phyloP scores from a whole-genome alignment of 2,113 vertebrate genomes.

The Notiomystis cincta region DNA sequence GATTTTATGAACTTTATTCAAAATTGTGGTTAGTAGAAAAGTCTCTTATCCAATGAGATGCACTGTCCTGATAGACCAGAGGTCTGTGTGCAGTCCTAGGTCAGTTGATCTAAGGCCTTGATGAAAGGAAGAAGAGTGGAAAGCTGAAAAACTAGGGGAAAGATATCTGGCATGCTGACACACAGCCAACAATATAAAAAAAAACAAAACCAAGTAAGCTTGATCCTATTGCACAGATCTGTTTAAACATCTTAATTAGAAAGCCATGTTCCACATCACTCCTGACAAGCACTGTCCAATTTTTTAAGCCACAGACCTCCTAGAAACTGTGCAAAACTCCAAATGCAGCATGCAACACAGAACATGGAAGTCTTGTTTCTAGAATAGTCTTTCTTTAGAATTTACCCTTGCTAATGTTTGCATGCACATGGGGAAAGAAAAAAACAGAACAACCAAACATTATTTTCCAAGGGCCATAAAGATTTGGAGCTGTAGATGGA shows the following conservation, averaged over 20 bases:
- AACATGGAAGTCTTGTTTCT: neutral
- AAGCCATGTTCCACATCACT: neutral
- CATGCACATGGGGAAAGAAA: neutral
- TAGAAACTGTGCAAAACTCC: neutral
- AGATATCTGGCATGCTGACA: neutral
- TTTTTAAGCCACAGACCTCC: neutral
- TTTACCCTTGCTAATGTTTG: neutral
- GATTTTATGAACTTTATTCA: neutral
- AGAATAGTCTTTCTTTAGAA: neutral
- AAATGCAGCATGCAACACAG: neutral
- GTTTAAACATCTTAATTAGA: constrained; percentile 38
- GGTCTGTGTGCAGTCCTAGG: neutral
- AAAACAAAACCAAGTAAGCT: neutral
- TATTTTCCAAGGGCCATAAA: neutral
- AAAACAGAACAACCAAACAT: no score
- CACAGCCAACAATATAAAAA: neutral
- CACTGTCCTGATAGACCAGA: neutral
- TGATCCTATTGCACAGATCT: neutral
- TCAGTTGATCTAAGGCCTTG: neutral
- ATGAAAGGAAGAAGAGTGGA: neutral
- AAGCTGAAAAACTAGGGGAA: neutral
- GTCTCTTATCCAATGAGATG: neutral
- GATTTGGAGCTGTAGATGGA: neutral
- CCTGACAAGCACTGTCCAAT: neutral
- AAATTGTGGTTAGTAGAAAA: neutral